Evolutionary conservation across 2,888 invertebrate genomes (phyloP), one percentile per base, ranked within the genome.

Genomic region (Andrena haemorrhoa): DNA sequence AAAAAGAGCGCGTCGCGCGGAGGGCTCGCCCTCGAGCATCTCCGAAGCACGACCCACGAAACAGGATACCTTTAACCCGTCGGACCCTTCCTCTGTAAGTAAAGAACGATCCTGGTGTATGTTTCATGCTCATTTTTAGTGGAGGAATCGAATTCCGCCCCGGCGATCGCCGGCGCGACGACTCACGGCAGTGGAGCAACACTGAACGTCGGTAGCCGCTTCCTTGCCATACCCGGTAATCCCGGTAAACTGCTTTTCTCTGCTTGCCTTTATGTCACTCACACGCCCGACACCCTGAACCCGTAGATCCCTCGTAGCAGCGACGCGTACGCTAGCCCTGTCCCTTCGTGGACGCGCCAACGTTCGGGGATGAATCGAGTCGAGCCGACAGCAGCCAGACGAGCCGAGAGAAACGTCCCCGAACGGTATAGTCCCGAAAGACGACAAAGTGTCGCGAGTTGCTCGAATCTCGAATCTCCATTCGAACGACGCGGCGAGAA

Each of bases 161-260:
- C 93, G 90, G 91, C 90, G 88, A 92, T 93, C 89, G 91, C 91
- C 89, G 91, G 91, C 70, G 86, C 89, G 75, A 87, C 90, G 83
- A 86, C 87, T 88, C 90, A 90, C 83, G 90, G 89, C 84, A 88
- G 87, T 79, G 90, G 90, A 75, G 87, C 91, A 84, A 89, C 91
- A 88, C 89, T 92, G 83, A 92, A 89, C 85, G 84, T 90, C 87
- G 90, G 91, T 85, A 95, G 95, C 95, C 96, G 96, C 94, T 96
- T 96, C 95, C 96, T 96, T 95, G 95, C 96, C 94, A 95, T 96
- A 94, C 96, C 96, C 93, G 95, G 95, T 91, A 92, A 91, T 86
- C 88, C 89, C 88, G 89, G 88, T 88, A 90, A 92, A 87, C 87
- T 79, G 87, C 89, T 88, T 89, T 73, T 86, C 73, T 82, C 35